Base-by-base conservation (phyloP, 64 coral and sea anemone species). In the Pocillopora damicornis region DNA sequence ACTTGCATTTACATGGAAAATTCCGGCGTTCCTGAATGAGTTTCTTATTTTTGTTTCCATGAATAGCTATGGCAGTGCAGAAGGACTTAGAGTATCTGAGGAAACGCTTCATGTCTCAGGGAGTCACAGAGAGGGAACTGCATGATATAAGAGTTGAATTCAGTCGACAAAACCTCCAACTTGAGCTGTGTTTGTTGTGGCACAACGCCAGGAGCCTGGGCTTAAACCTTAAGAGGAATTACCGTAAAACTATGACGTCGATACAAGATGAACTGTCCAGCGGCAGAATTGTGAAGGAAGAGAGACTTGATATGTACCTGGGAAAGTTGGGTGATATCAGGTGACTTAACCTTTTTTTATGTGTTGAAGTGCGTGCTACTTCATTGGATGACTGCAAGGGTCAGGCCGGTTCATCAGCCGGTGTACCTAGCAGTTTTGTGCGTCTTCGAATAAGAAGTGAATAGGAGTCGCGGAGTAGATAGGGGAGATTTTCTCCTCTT, bases 131-230 rank as follows among this genome's bases (percentile, higher is more conserved):
- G 59, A 71, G 84, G 16, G 83, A 92, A 63, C 35, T 87, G 25
- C 57, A 61, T 11, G 90, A 92, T 63, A 61, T 92, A 17, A 80
- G 75, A 64, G 72, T 60, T 17, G 90, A 92, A 11, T 72, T 92
- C 13, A 74, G 75, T 34, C 75, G 90, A 78, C 90, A 79, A 38
- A 80, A 76, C 64, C 90, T 92, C 6, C 79, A 87, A 25, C 58
- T 80, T 15, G 90, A 92, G 34, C 58, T 92, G 6, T 92, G 90
- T 57, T 87, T 84, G 60, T 56, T 92, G 11, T 26, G 38, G 17
- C 20, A 37, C 13, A 66, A 92, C 25, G 18, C 60, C 22, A 92
- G n/a, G 15, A 61, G 17, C 18, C 9, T 80, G 25, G n/a, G 57
- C 11, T 23, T 79, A 0, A 79, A 57, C 12, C 22, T 79, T 7